phyloP scores from a whole-genome alignment of 2,888 invertebrate genomes.

The Sphaerophoria rueppellii region DNA sequence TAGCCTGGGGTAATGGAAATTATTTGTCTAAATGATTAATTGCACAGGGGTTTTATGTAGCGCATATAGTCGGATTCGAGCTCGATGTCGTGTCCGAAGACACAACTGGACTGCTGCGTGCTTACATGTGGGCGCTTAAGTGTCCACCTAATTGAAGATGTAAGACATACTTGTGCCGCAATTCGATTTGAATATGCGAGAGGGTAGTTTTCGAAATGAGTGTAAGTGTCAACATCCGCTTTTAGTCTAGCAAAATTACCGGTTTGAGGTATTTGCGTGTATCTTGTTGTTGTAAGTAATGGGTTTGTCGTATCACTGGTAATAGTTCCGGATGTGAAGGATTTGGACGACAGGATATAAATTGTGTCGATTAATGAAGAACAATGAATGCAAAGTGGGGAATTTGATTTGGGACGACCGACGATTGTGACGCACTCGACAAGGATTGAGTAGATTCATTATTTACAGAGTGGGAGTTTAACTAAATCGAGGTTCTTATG shows the following conservation, averaged over 20 bases:
- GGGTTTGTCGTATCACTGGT: conserved; percentile 32
- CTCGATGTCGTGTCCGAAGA: not conserved
- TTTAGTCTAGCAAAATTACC: not conserved
- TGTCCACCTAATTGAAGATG: conserved; percentile 61
- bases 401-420: not conserved
- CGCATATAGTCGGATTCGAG: not conserved
- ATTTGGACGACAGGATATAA: conserved; percentile 43
- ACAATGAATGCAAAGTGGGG: conserved; percentile 12
- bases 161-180: conserved; percentile 47
- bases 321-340: conserved; percentile 41
- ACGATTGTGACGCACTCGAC: not conserved
- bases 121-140: conserved; percentile 45
- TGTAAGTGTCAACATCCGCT: conserved; percentile 36
- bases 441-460: conserved; percentile 18
- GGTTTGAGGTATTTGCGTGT: conserved; percentile 10
- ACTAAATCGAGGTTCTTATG: not conserved
- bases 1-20: conserved; percentile 44
- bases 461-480: conserved; percentile 1
- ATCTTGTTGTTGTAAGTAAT: conserved; percentile 29
- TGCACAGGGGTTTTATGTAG: conserved; percentile 25
- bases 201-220: not conserved
- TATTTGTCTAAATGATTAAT: conserved; percentile 69
- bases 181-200: conserved; percentile 26
- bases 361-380: conserved; percentile 35
- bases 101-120: not conserved